phyloP scores from a whole-genome alignment of 2,888 invertebrate genomes.

The Galerucella calmariensis region DNA sequence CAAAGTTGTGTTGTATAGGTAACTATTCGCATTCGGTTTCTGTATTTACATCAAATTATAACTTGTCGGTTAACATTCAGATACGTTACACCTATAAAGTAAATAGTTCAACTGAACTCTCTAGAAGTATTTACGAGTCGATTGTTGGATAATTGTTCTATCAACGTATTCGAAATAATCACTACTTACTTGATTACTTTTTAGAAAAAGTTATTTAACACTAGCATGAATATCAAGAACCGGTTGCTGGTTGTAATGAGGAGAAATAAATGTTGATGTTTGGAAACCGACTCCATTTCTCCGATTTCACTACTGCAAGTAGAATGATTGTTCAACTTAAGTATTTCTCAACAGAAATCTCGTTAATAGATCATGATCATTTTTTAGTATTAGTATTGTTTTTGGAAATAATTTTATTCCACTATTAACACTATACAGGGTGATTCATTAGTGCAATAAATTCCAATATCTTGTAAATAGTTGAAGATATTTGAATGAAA shows the following conservation, averaged over 20 bases:
- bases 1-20: too few relatives aligned
- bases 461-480: too few relatives aligned
- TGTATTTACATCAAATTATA: neutral
- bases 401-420: too few relatives aligned
- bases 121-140: slow-evolving; percentile 10
- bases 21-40: too few relatives aligned
- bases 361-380: too few relatives aligned
- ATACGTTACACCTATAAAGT: slow-evolving; percentile 8
- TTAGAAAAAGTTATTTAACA: slow-evolving; percentile 11
- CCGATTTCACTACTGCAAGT: neutral
- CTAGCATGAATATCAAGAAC: slow-evolving; percentile 10
- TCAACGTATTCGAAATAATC: slow-evolving; percentile 9
- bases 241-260: slow-evolving; percentile 8
- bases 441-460: too few relatives aligned
- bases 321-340: neutral
- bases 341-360: too few relatives aligned
- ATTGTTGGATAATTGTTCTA: slow-evolving; percentile 25
- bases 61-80: neutral
- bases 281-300: neutral
- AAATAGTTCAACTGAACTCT: slow-evolving; percentile 20
- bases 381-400: too few relatives aligned
- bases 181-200: slow-evolving; percentile 15
- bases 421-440: too few relatives aligned
- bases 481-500: too few relatives aligned
- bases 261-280: neutral